Evolutionary conservation across 2,888 invertebrate species (phyloP).

Genomic region (Acanthosepion esculentum): DNA sequence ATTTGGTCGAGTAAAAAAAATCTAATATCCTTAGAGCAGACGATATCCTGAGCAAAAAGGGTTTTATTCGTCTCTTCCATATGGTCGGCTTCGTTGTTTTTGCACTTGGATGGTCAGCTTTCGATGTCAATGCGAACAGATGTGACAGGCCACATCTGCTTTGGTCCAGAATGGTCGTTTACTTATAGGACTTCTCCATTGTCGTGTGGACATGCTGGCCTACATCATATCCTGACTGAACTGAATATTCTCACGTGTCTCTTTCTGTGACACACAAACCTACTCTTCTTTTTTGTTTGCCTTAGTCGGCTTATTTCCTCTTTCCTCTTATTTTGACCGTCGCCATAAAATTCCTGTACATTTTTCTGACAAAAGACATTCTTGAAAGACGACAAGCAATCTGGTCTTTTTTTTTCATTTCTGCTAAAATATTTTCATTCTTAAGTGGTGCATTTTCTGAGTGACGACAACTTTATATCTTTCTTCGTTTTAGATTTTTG

Average conservation of each 20-base stretch:
- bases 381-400: neutral
- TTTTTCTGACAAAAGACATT: neutral
- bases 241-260: neutral
- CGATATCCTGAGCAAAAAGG: neutral
- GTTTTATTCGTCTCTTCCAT: neutral
- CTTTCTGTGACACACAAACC: neutral
- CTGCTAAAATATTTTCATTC: neutral
- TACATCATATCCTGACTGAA: neutral
- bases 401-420: neutral
- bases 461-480: neutral
- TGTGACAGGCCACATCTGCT: slow-evolving; percentile 17
- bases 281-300: neutral
- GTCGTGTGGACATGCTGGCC: neutral
- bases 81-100: neutral
- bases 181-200: neutral
- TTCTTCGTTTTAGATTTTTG: neutral
- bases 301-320: neutral
- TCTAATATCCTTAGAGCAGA: neutral
- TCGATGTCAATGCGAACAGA: neutral
- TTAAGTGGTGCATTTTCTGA: neutral
- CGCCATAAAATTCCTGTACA: neutral
- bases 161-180: neutral
- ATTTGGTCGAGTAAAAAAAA: neutral
- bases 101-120: neutral
- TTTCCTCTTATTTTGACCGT: neutral